phyloP scores from a whole-genome alignment of 2,113 vertebrate genomes.

The Platycercus adscitus region DNA sequence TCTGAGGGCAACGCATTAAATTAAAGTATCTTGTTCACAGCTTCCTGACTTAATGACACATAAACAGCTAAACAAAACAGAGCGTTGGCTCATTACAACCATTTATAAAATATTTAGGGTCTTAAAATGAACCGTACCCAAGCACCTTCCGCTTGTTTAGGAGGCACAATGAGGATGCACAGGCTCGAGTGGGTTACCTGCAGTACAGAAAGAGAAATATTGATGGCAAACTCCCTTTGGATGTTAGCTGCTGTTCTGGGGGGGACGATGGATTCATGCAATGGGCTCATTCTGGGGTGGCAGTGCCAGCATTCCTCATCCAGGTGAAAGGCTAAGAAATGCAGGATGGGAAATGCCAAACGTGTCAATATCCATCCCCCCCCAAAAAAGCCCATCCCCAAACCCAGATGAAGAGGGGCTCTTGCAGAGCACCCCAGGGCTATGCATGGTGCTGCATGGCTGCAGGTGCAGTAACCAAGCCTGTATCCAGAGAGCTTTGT shows the following conservation, averaged over 20 bases:
- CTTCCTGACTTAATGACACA: constrained; percentile 34
- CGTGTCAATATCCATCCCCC: no score
- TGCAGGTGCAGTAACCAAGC: neutral
- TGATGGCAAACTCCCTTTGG: neutral
- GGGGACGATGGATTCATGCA: accelerated
- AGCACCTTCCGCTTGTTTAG: constrained; percentile 14
- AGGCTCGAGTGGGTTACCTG: neutral
- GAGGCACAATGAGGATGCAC: neutral
- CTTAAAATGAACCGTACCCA: constrained; percentile 69
- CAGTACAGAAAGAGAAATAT: neutral
- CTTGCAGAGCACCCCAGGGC: neutral
- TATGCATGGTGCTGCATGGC: accelerated
- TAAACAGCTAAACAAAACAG: constrained; percentile 58
- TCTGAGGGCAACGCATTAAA: constrained; percentile 32
- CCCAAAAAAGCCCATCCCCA: neutral
- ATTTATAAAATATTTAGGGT: constrained; percentile 74
- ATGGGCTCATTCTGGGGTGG: neutral
- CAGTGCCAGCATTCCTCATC: neutral
- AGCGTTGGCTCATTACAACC: constrained; percentile 11
- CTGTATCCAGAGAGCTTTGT: neutral
- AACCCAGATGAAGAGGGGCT: accelerated
- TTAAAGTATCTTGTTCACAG: constrained; percentile 14
- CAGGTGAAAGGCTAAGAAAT: neutral
- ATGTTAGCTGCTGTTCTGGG: no score
- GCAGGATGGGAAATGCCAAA: neutral